Conservation (phyloP, 2,888 invertebrate species). For the Nephrocerus scutellatus region DNA sequence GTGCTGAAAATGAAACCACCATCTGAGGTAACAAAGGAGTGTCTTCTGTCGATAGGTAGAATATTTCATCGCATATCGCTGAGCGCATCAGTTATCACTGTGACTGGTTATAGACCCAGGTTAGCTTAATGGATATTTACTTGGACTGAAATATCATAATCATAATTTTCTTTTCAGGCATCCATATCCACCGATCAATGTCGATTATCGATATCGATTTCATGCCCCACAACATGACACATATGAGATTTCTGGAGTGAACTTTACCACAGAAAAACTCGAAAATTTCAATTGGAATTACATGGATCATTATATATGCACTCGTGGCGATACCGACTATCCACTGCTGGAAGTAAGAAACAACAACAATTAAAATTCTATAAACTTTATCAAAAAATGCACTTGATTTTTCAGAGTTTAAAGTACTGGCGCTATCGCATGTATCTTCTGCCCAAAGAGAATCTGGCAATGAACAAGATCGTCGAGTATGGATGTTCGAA, state of each 20-base stretch:
- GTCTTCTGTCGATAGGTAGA: constrained; percentile 84
- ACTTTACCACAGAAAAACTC: constrained; percentile 88
- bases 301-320: constrained; percentile 94
- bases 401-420: constrained; percentile 54
- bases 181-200: constrained; percentile 87
- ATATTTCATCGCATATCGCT: constrained; percentile 89
- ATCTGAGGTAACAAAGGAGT: constrained; percentile 59
- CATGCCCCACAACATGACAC: constrained; percentile 87
- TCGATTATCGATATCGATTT: constrained; percentile 85
- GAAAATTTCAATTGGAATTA: constrained; percentile 98
- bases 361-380: neutral
- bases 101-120: constrained; percentile 91
- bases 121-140: constrained; percentile 38
- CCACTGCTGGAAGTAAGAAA: constrained; percentile 68
- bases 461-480: constrained; percentile 70
- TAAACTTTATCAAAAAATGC: neutral
- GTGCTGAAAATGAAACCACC: constrained; percentile 42
- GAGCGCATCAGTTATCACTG: constrained; percentile 82
- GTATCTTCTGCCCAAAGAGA: constrained; percentile 75
- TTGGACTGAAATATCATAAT: no score
- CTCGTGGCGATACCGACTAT: constrained; percentile 88
- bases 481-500: constrained; percentile 62
- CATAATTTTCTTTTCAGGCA: no score
- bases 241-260: constrained; percentile 90
- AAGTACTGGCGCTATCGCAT: constrained; percentile 92